Base-by-base conservation (phyloP, 2,888 invertebrate genomes). In the Neoascia interrupta region DNA sequence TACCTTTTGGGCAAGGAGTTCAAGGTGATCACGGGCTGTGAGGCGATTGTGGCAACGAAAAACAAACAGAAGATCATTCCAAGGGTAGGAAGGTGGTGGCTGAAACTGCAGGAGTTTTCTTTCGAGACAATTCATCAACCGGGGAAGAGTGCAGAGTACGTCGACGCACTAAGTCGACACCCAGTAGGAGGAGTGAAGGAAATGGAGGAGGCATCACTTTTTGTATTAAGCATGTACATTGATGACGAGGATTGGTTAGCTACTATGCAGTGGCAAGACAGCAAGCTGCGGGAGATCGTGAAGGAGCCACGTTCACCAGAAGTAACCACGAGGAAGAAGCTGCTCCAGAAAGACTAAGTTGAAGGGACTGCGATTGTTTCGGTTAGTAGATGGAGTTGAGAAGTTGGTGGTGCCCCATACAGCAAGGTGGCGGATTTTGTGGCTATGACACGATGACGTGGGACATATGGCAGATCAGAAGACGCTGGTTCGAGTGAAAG, bases 401-500 rank as follows among this genome's bases (percentile, higher is more conserved):
- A 54, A 4, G 5, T 54, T 43, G 54, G 54, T 56, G 15, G 66
- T 56, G 10, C 39, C 47, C 1, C n/a, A 45, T 4, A 31, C 34
- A 2, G 19, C 58, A 8, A 34, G 74, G 3, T 74, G 68, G 68
- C 31, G 68, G 2, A 58, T 73, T 0, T 13, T 73, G 1, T 56
- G 66, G 13, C 51, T 60, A 2, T 51, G 53, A 10, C 66, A 68
- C 36, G 60, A 68, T 16, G 56, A 68, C 2, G 36, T 41, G 3
- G 68, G 74, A 0, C 54, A 75, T 6, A 1, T 60, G 8, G 54
- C 60, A 3, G 51, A 58, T 8, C 66, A 68, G 26, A 45, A 43
- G 11, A 58, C 41, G 2, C 18, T 73, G 4, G 3, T 1, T 3
- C 28, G 49, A 1, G 13, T 19, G 8, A 10, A 15, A 21, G 21